phyloP scores from a whole-genome alignment of 2,888 invertebrate genomes.

The Amblyjoppa proteus region DNA sequence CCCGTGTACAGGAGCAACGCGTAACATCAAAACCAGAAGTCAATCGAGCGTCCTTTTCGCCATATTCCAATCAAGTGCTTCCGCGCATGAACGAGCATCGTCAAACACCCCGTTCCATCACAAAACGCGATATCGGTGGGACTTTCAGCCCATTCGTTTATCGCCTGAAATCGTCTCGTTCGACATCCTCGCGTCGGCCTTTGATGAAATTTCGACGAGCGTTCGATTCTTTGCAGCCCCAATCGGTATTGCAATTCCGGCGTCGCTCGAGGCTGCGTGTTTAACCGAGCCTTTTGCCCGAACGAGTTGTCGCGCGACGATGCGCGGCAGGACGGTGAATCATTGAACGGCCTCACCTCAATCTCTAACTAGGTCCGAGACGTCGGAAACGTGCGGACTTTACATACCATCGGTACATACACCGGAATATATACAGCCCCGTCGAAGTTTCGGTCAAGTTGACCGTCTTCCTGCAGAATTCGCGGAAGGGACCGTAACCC shows the following conservation, averaged over 20 bases:
- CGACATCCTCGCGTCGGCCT: neutral
- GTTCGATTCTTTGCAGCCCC: neutral
- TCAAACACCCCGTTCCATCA: no score
- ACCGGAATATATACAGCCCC: neutral
- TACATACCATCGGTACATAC: neutral
- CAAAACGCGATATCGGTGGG: neutral
- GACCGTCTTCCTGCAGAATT: neutral
- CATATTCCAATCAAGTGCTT: no score
- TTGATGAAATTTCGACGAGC: conserved; percentile 2
- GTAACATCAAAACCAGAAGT: no score
- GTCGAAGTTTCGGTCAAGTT: conserved; percentile 4
- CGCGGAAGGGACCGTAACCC: neutral
- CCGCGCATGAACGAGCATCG: no score
- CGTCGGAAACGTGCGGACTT: conserved; percentile 22
- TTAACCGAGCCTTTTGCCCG: neutral
- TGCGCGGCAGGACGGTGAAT: conserved; percentile 19
- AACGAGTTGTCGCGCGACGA: neutral
- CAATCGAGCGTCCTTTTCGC: no score
- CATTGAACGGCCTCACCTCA: conserved; percentile 7
- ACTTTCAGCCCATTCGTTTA: neutral
- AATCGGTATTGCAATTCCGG: neutral
- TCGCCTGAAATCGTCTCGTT: neutral
- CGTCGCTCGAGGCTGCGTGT: conserved; percentile 1
- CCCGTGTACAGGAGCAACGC: no score
- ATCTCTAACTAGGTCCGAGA: conserved; percentile 3